Evolutionary conservation across 2,888 invertebrate genomes (phyloP), one percentile per base, ranked within the genome.

Genomic region (Gibbula magus): DNA sequence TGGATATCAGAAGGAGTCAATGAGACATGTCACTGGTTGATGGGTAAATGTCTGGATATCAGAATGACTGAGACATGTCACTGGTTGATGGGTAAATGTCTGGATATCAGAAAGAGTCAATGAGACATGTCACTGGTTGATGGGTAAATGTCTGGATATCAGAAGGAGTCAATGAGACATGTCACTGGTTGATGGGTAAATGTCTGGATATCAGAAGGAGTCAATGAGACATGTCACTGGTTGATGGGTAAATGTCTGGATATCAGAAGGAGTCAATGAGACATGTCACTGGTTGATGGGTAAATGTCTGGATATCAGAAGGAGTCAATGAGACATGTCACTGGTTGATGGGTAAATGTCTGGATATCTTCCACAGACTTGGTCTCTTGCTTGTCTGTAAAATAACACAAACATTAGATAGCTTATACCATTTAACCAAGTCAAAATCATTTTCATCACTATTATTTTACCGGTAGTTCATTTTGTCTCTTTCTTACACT

Each of bases 281-380:
- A 45, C 13, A 45, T 45, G 10, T 73, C 45, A 73, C 35, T 73
- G 35, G 35, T 73, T 16, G 35, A 73, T 39, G 25, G 35, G 67
- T 29, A 81, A 25, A 45, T 81, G 53, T 54, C n/a, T 54, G 10
- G 10, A 10, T 10, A 45, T 45, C 10, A 45, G n/a, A 45, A 45
- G 13, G 45, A 45, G 35, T 45, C 13, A 13, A 45, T 45, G 45
- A 8, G 45, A 45, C 13, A 45, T 45, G 10, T 73, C 45, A 73
- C 35, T 73, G 35, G 35, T 73, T 16, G 35, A 73, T 39, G 25
- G 35, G 67, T 29, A 81, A 25, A 45, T 81, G 53, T 54, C n/a
- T 54, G 10, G 78, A 75, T 13, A 81, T 78, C 45, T 81, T 81
- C 81, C 81, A 81, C 35, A 81, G 18, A 51, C 78, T 81, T 75